Conservation (phyloP, 2,797 vertebrate species). For the Coregonus suidteri region DNA sequence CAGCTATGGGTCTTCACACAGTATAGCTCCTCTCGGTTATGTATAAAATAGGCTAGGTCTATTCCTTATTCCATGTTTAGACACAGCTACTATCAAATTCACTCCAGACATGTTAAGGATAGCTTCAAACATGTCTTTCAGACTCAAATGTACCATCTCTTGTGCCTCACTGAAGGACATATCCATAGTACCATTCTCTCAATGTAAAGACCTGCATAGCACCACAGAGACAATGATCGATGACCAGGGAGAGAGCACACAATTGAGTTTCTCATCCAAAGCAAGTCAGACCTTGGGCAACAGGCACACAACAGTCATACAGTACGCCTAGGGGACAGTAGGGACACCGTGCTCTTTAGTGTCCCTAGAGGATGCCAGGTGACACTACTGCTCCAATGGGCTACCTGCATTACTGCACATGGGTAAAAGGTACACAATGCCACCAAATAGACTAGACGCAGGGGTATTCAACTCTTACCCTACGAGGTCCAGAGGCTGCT, state of each 20-base stretch:
- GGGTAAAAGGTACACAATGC: not conserved
- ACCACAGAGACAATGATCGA: not conserved
- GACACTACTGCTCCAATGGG: not conserved
- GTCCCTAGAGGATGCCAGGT: not conserved
- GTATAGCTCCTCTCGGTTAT: not conserved
- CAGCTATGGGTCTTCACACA: not conserved
- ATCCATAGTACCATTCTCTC: not conserved
- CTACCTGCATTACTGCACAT: not conserved
- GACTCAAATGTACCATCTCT: too few species aligned
- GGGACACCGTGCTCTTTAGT: not conserved
- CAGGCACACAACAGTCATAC: not conserved
- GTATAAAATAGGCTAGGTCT: not conserved
- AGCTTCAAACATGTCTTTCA: too few species aligned
- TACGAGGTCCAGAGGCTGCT: too few species aligned
- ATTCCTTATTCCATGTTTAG: too few species aligned
- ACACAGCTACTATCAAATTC: not conserved
- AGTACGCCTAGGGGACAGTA: not conserved
- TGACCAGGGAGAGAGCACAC: not conserved
- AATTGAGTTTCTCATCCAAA: not conserved
- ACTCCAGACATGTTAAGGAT: too few species aligned
- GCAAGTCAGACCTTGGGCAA: not conserved
- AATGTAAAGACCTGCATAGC: not conserved
- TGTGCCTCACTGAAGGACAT: too few species aligned
- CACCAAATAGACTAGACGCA: not conserved
- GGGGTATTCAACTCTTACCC: too few species aligned